Evolutionary conservation across 2,888 invertebrate species (phyloP), one percentile per base, ranked within the genome.

Genomic region (Ophion slaviceki): DNA sequence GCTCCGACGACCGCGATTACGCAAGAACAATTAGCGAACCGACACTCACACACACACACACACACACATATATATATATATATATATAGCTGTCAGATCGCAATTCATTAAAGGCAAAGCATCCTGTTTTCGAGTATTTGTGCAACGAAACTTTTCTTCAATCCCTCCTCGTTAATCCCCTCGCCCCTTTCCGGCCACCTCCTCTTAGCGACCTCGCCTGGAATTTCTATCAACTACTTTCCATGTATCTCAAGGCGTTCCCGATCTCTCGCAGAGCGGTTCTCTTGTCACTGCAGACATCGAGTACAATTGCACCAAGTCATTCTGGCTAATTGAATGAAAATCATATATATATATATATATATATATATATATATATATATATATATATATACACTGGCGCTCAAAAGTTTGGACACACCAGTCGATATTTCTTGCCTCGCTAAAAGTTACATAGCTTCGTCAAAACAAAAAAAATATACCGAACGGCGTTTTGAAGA

Each of bases 161-260:
- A 17, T 78, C 28, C 68, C 28, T 61, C 32, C 64, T 71, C 81
- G 40, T 57, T 53, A 47, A 78, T 40, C 71, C 68, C 66, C 77
- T 70, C 70, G 78, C 24, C 64, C 40, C 74, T 66, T 32, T 57
- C 3, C 7, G 57, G 2, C 36, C 47, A 67, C 77, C 79, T 66
- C 59, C 40, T 72, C 70, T 36, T 17, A 61, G 66, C 64, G 75
- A 68, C 70, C 57, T 80, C 78, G 67, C 47, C 77, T 82, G 86
- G 84, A 88, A 89, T 90, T 90, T 89, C 88, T 90, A 87, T 85
- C 89, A 86, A 87, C 83, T 85, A 89, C 91, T 91, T 90, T 91
- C 90, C 90, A 91, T 88, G 88, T 88, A 85, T 47, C 88, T 53
- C 91, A 90, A 91, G 90, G 90, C 87, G 87, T 80, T 86, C 80